phyloP scores from a whole-genome alignment of 23 tunicate species.

The Ascidia mentula region DNA sequence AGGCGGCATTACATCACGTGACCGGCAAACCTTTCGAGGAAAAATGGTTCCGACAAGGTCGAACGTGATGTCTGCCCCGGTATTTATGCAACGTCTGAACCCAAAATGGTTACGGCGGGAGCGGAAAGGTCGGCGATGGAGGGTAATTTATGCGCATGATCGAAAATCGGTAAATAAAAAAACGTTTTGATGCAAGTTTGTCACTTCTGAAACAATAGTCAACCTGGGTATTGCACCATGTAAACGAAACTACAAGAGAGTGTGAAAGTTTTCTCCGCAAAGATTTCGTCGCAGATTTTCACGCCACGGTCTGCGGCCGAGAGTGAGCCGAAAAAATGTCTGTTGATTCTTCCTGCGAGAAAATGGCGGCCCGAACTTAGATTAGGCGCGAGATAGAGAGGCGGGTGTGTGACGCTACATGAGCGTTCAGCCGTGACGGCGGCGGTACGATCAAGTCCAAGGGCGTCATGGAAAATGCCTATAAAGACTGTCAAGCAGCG shows the following conservation, averaged over 20 bases:
- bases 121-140: neutral
- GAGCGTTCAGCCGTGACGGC: neutral
- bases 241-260: too few relatives aligned
- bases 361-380: neutral
- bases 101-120: neutral
- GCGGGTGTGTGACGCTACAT: neutral
- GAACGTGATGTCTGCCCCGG: slow-evolving; percentile 2
- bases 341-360: neutral
- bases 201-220: too few relatives aligned
- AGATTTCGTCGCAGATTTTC: slow-evolving; percentile 6
- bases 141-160: neutral
- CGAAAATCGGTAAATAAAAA: too few relatives aligned
- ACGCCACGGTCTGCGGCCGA: neutral
- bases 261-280: too few relatives aligned
- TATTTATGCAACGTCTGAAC: neutral
- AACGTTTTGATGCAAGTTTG: too few relatives aligned
- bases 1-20: slow-evolving; percentile 1
- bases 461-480: neutral
- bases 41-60: neutral
- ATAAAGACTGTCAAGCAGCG: neutral
- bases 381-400: neutral
- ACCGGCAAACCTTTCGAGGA: neutral
- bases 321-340: neutral
- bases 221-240: too few relatives aligned
- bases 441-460: slow-evolving; percentile 8